Evolutionary conservation across 2,113 vertebrate species (phyloP), one percentile per base, ranked within the genome.

Genomic region (Sus scrofa): DNA sequence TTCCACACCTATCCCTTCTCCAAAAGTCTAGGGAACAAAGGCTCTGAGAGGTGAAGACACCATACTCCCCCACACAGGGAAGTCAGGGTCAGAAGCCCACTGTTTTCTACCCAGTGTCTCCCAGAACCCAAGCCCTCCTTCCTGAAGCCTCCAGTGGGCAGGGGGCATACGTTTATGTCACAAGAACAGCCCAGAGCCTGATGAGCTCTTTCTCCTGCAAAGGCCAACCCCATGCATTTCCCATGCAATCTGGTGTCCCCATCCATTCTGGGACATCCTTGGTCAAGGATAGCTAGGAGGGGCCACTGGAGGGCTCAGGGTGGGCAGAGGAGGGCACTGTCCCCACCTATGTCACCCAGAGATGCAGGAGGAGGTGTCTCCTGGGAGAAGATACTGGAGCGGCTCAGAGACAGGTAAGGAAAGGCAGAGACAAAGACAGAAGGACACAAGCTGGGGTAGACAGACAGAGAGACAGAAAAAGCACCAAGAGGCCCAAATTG

Each of bases 401-500:
- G 27, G 13, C 58, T 32, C 86, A 88, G 60, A 85, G 78, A 83
- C 11, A 89, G 52, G 16, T 74, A 70, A 83, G 71, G 18, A 91
- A 82, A 75, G 81, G 78, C 5, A 44, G 73, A 92, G 91, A 68
- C 50, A 74, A 56, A 95, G 63, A 86, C 0, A 0, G 98, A 44
- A 32, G 82, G 75, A 82, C 24, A 30, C 0, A 9, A 67, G 27
- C 63, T 84, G 30, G 58, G 50, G 54, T 44, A 90, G 82, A 93
- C 54, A 75, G 92, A 67, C 39, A 74, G 79, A 96, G 67, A 94
- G 93, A 95, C 65, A 37, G 78, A 86, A 89, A 89, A 92, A 90
- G 94, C 87, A 96, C 79, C 1, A 8, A 75, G 77, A 91, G 74
- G 1, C 7, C 97, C 98, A 98, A 99, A 99, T 98, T 98, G 98